These are phyloP conservation scores for Gobiocypris rarus DNA, from an alignment of 2,113 vertebrate genomes.

Conservation along the genomic window DNA sequence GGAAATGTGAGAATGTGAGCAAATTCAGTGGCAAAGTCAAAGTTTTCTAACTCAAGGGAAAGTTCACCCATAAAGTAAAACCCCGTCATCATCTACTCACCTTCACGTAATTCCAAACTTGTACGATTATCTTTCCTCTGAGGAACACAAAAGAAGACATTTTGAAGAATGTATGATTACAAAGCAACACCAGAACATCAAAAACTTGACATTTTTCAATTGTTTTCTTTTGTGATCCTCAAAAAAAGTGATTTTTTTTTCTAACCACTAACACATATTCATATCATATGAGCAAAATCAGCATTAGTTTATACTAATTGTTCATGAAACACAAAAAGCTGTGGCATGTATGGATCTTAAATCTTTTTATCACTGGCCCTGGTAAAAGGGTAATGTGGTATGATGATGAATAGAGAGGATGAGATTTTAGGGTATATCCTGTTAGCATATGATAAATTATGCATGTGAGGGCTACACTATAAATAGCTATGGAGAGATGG, in stretches of 20 bases:
- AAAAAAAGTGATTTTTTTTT: not conserved
- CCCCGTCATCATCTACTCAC: not conserved
- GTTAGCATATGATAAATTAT: slow-evolving; percentile 71
- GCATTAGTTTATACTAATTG: not conserved
- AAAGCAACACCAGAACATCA: too few relatives aligned
- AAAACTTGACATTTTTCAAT: too few relatives aligned
- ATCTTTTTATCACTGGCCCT: slow-evolving; percentile 9
- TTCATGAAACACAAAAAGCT: slow-evolving; percentile 9
- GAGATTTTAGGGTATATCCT: slow-evolving; percentile 46
- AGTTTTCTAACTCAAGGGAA: not conserved
- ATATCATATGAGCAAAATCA: not conserved
- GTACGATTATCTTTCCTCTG: not conserved
- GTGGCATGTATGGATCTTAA: not conserved
- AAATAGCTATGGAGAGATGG: slow-evolving; percentile 70
- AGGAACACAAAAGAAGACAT: not conserved
- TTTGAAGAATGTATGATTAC: not conserved
- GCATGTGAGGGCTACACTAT: slow-evolving; percentile 71
- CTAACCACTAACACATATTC: too few relatives aligned
- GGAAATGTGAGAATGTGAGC: slow-evolving; percentile 56
- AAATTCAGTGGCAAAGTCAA: slow-evolving; percentile 32
- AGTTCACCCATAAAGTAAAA: not conserved
- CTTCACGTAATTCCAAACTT: not conserved
- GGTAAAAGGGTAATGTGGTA: slow-evolving; percentile 20
- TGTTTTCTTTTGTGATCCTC: not conserved
- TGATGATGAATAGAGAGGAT: slow-evolving; percentile 20